phyloP scores from a whole-genome alignment of 2,888 invertebrate species.

The Exocentrus adspersus region DNA sequence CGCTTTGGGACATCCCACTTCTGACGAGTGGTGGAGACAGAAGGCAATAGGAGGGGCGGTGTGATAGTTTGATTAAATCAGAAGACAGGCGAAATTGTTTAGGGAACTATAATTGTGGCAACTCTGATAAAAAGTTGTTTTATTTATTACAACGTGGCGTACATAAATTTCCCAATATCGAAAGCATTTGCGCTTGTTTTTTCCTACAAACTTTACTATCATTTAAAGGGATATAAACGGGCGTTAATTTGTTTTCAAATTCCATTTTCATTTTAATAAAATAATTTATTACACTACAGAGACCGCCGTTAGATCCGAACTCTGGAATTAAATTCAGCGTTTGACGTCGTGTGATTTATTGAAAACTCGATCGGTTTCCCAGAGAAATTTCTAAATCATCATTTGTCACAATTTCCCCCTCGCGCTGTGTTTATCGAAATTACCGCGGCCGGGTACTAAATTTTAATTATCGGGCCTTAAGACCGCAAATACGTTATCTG shows the following conservation, averaged over 20 bases:
- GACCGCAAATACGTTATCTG: background rate
- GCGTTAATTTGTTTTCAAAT: constrained; percentile 18
- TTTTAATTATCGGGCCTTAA: constrained; percentile 12
- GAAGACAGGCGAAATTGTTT: too few relatives aligned
- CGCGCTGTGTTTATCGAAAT: constrained; percentile 1
- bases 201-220: background rate
- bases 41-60: background rate
- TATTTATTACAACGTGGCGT: background rate
- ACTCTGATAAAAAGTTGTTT: too few relatives aligned
- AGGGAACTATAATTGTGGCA: too few relatives aligned
- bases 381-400: constrained; percentile 33
- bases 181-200: background rate
- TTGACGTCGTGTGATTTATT: constrained; percentile 40
- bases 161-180: background rate
- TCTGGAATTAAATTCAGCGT: constrained; percentile 36
- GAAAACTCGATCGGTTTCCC: constrained; percentile 34
- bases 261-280: constrained; percentile 20
- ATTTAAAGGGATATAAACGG: background rate
- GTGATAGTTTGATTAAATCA: background rate
- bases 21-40: constrained; percentile 85
- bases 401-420: constrained; percentile 21
- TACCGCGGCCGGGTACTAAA: constrained; percentile 11
- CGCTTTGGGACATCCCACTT: constrained; percentile 88
- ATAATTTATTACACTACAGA: constrained; percentile 26
- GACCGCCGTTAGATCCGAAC: constrained; percentile 16